Conservation (phyloP, 2,797 vertebrate species). For the Poecilia picta region DNA sequence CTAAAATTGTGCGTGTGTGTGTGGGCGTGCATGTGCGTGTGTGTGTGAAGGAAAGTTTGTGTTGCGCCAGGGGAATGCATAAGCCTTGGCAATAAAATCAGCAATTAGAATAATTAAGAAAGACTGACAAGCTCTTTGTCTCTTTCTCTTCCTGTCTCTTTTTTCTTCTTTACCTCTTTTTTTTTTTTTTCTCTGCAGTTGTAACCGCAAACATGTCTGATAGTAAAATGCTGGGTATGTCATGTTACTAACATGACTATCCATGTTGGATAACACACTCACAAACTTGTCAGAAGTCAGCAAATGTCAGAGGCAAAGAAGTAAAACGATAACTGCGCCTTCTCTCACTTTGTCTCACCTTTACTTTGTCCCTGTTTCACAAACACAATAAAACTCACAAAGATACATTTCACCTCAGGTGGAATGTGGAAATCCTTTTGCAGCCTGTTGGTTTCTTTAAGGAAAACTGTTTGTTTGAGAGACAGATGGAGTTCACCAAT, state of each 20-base stretch:
- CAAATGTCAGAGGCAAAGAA: constrained; percentile 42
- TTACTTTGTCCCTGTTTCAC: constrained; percentile 3
- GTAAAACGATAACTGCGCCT: constrained; percentile 27
- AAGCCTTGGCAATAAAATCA: constrained; percentile 86
- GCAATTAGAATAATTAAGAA: constrained; percentile 95
- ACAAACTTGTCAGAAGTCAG: constrained; percentile 34
- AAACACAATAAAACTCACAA: background rate
- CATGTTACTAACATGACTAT: constrained; percentile 20
- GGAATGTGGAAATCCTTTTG: constrained; percentile 24
- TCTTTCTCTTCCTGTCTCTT: constrained; percentile 46
- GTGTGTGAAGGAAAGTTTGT: constrained; percentile 60
- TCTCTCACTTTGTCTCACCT: constrained; percentile 20
- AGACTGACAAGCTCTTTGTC: constrained; percentile 78
- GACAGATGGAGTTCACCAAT: constrained; percentile 68
- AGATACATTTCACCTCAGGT: constrained; percentile 13
- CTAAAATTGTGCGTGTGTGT: constrained; percentile 38
- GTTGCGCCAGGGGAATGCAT: constrained; percentile 82
- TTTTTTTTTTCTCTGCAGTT: constrained; percentile 19
- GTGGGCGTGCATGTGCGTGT: background rate
- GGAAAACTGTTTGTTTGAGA: constrained; percentile 23
- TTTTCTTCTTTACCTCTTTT: constrained; percentile 16
- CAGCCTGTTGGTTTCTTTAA: constrained; percentile 39
- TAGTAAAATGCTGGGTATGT: constrained; percentile 52
- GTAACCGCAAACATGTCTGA: constrained; percentile 57
- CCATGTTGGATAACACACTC: constrained; percentile 28